These are phyloP conservation scores for Dysdera silvatica DNA, from an alignment of 1,140 invertebrate species.

Conservation along the genomic window DNA sequence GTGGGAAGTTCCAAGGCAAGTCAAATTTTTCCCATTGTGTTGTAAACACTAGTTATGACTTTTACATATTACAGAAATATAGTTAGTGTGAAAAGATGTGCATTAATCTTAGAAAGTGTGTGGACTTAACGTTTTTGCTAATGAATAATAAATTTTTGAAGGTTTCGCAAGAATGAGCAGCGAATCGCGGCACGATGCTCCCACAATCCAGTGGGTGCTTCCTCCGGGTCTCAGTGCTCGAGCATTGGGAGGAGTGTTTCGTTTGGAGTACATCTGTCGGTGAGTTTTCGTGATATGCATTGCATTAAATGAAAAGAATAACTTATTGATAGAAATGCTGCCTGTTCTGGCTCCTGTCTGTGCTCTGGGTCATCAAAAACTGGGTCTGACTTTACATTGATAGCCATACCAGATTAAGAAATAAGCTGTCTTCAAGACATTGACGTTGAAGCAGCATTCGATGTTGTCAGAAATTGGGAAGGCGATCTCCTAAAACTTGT, in stretches of 20 bases:
- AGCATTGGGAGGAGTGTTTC: conserved; percentile 89
- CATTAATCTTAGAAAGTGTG: background rate
- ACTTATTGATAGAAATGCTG: no score
- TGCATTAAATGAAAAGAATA: background rate
- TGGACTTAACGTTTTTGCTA: background rate
- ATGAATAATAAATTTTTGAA: conserved; percentile 38
- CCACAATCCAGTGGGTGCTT: conserved; percentile 86
- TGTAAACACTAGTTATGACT: conserved; percentile 1
- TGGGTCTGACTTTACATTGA: no score
- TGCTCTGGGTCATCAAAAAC: no score
- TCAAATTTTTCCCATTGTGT: background rate
- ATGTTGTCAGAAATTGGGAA: no score
- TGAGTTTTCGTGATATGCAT: conserved; percentile 32
- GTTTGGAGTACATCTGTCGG: conserved; percentile 89
- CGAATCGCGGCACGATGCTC: conserved; percentile 78
- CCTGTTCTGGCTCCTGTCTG: no score
- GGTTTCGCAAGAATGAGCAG: conserved; percentile 83
- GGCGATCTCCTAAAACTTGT: no score
- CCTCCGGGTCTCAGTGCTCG: conserved; percentile 87
- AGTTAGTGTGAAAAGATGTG: background rate
- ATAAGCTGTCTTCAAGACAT: no score
- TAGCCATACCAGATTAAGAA: no score
- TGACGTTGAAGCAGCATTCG: no score
- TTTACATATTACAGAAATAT: conserved; percentile 38
- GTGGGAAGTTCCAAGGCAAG: conserved; percentile 67